Base-by-base conservation (phyloP, 2,113 vertebrate species). In the Kobus ellipsiprymnus region DNA sequence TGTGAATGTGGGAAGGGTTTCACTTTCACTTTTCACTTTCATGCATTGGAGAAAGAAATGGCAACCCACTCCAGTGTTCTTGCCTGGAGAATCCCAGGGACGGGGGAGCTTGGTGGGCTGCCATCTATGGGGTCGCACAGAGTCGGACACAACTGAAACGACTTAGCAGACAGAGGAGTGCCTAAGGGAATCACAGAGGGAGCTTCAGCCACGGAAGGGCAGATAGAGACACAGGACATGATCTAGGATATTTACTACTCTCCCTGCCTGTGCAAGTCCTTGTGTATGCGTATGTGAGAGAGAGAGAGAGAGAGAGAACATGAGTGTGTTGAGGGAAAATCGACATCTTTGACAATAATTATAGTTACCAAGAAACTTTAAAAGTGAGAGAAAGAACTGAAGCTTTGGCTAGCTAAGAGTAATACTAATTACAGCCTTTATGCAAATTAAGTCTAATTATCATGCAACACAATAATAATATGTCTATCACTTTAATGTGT, bases 401-500 rank as follows among this genome's bases (percentile, higher is more conserved):
- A 97, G 97, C 97, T 93, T 93, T 64, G 81, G 64, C 89, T 97
- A 60, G 33, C 91, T 91, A 80, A 94, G 96, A 97, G 93, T 96
- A 94, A 97, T 96, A 94, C 94, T 97, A 97, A 97, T 98, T 96
- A 97, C 16, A 97, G 91, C 30, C 77, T 96, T 97, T 95, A 97
- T 97, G 94, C 91, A 97, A 97, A 98, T 97, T 78, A 96, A 80
- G 55, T 40, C 94, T 97, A 90, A 97, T 98, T 97, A 97, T 95
- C 96, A 97, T 95, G 97, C 93, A 94, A 92, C 94, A 97, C 93
- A 97, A 96, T 93, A 97, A 97, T 94, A 97, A 94, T 93, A 95
- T 81, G 96, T 98, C 97, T 98, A 98, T 97, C 97, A 97, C 91
- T 93, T 52, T 54, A 94, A 95, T 23, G 71, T 98, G 97, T 96